Evolutionary conservation across 2,113 vertebrate genomes (phyloP).

Genomic region (Nymphicus hollandicus): DNA sequence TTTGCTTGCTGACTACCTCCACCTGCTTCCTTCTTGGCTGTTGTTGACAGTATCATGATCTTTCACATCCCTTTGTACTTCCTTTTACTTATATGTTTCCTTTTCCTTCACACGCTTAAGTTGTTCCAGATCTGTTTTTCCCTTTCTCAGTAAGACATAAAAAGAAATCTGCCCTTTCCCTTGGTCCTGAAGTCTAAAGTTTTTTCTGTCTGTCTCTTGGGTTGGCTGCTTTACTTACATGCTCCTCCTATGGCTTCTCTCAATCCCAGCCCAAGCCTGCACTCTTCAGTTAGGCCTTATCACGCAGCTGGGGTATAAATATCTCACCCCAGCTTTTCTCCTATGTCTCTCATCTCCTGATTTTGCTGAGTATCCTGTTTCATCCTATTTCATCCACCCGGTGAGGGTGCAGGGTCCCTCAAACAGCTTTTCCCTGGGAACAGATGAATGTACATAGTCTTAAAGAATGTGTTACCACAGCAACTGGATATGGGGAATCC

Average conservation of each 20-base stretch:
- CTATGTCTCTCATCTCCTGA: neutral
- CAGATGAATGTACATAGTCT: neutral
- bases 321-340: neutral
- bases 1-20: neutral
- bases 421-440: neutral
- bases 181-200: neutral
- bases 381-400: neutral
- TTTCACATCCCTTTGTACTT: neutral
- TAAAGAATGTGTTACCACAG: neutral
- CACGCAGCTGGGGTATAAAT: neutral
- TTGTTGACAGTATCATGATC: neutral
- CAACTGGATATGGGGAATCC: neutral
- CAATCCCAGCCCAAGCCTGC: neutral
- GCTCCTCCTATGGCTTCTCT: neutral
- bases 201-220: neutral
- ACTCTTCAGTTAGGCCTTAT: neutral
- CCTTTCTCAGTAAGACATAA: neutral
- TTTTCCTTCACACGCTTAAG: neutral
- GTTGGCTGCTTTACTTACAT: neutral
- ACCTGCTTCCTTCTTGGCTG: neutral
- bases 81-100: neutral
- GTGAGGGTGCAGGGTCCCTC: neutral
- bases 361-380: neutral
- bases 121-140: neutral
- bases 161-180: neutral